Evolutionary conservation across 2,113 vertebrate genomes (phyloP).

Genomic region (Potamarius usumacintae): DNA sequence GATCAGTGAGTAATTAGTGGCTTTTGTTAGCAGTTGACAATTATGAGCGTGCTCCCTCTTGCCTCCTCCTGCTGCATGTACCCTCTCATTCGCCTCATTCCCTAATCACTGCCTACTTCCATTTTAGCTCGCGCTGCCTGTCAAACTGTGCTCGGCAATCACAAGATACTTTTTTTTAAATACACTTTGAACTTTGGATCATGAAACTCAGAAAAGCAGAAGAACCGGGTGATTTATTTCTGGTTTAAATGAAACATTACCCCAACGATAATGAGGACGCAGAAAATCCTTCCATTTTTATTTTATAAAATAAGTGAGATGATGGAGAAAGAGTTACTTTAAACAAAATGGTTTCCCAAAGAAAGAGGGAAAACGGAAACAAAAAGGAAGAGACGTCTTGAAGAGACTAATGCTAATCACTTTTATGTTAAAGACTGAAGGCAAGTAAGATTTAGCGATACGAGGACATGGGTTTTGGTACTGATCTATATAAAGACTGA

Average conservation of each 20-base stretch:
- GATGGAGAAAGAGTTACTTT: not conserved
- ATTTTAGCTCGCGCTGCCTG: constrained; percentile 23
- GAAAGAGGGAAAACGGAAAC: not conserved
- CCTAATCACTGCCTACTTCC: constrained; percentile 43
- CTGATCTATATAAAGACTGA: not conserved
- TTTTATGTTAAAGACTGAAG: not conserved
- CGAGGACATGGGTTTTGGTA: not conserved
- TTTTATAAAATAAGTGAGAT: not conserved
- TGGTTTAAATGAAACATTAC: not conserved
- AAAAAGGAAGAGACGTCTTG: not conserved
- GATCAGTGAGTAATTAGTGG: constrained; percentile 48
- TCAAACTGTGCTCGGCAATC: constrained; percentile 39
- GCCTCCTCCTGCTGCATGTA: not conserved
- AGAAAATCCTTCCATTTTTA: not conserved
- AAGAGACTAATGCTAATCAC: not conserved
- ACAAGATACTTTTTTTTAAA: constrained; percentile 13
- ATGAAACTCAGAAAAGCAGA: constrained; percentile 16
- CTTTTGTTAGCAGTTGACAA: constrained; percentile 47
- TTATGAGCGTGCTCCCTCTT: constrained; percentile 32
- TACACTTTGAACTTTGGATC: constrained; percentile 25
- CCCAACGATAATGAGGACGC: no score
- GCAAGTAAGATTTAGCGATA: not conserved
- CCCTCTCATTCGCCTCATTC: constrained; percentile 33
- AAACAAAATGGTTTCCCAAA: not conserved
- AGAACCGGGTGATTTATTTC: constrained; percentile 10